Percentiles rank a stretch among this genome's conserved stretches.
These are phyloP conservation scores for Notarius lentiginosus DNA, from an alignment of 2,113 vertebrate species.

Conservation along the genomic window DNA sequence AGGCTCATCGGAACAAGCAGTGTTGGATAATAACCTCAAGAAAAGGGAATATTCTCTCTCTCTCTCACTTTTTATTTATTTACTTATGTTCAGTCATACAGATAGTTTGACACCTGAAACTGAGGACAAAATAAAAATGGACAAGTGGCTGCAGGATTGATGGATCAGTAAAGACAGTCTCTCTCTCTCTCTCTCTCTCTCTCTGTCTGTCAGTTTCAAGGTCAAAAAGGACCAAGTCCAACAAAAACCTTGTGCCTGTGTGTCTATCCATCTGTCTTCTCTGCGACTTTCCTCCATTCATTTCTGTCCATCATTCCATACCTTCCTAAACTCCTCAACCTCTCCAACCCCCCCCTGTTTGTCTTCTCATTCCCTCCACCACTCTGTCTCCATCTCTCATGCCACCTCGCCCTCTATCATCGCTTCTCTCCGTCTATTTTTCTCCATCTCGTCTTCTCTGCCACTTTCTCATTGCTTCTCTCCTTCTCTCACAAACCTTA, in stretches of 20 bases:
- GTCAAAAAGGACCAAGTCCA: background rate
- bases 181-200: no score
- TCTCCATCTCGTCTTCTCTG: no score
- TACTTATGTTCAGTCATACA: background rate
- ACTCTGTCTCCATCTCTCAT: background rate
- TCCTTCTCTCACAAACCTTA: no score
- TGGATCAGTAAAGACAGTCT: background rate
- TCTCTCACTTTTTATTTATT: no score
- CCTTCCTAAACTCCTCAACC: background rate
- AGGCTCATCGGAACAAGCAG: background rate
- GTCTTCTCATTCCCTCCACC: background rate
- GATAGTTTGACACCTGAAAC: background rate
- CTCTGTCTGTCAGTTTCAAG: background rate
- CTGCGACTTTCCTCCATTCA: background rate
- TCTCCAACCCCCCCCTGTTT: background rate
- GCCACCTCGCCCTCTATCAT: background rate
- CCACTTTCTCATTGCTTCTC: background rate
- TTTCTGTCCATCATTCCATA: background rate
- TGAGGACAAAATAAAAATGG: background rate
- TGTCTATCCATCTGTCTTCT: conserved; percentile 10
- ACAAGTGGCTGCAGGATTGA: background rate
- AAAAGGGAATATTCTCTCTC: background rate
- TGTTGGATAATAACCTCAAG: background rate
- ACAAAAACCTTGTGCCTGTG: background rate
- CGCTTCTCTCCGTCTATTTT: background rate